Evolutionary conservation across 2,888 invertebrate species (phyloP), one percentile per base, ranked within the genome.

Genomic region (Callimorpha dominula): DNA sequence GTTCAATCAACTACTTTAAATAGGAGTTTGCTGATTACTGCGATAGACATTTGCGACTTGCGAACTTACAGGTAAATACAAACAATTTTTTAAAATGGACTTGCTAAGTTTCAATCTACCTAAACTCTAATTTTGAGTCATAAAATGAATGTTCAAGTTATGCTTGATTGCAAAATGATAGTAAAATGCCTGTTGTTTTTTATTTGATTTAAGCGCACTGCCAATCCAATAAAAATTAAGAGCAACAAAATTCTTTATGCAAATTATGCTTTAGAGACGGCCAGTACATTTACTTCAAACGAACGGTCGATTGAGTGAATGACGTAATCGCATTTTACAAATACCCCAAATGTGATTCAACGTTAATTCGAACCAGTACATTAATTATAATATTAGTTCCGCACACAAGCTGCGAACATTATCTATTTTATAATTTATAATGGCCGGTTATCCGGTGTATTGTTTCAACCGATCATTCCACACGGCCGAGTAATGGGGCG

Each of bases 391-490:
- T 73, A 81, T 79, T 79, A 80, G 80, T 85, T 87, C 85, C 84
- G 81, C 73, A 81, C 79, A 77, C 71, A 74, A 79, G 72, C 73
- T 79, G 76, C 72, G 78, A 80, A 74, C 79, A 82, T 86, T 82
- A 85, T 81, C 83, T 79, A 75, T 77, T 81, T n/a, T 76, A 81
- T 68, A 49, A 70, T 69, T 71, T 78, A 77, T 78, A 83, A 82
- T 81, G 74, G 73, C 79, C 79, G 78, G 75, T 80, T 85, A 77
- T 85, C 84, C 81, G 83, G 81, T 83, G 83, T 83, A 87, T 89
- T 88, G 88, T 88, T 86, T 85, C 81, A 81, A 75, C 69, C 72
- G 72, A 79, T 71, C 80, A 85, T 88, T 86, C 83, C 82, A 82
- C 86, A 84, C 75, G 72, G 78, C 8, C 83, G 79, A 77, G 70